A percentile compares a stretch with the other conserved stretches of the same genome.
Evolutionary conservation across 2,797 vertebrate genomes (phyloP).

Genomic region (Sparidentex hasta): DNA sequence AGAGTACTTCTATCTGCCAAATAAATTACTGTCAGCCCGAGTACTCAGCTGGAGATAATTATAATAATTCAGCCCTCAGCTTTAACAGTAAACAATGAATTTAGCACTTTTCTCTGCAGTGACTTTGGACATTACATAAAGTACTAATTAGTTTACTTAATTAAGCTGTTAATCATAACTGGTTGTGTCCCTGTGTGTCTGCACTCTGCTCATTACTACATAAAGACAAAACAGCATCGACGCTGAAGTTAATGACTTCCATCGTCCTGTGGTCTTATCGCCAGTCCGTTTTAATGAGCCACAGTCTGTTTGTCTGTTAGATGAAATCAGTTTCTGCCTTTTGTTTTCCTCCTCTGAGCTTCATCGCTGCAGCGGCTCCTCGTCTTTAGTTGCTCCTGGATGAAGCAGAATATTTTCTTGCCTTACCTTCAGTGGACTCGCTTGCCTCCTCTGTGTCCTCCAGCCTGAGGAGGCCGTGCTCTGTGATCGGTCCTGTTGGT

Average conservation of each 20-base stretch:
- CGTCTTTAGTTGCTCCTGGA: constrained; percentile 36
- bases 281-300: not conserved
- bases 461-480: constrained; percentile 41
- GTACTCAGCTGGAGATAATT: not conserved
- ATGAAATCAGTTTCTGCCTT: constrained; percentile 19
- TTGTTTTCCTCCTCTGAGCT: constrained; percentile 15
- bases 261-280: not conserved
- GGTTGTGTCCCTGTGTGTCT: not conserved
- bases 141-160: not conserved
- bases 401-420: constrained; percentile 53
- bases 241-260: constrained; percentile 11
- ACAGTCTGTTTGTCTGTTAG: not conserved
- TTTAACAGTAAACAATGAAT: constrained; percentile 3
- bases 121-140: too few relatives aligned
- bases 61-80: not conserved
- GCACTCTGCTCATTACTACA: constrained; percentile 33
- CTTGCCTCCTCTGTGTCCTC: constrained; percentile 28
- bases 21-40: not conserved
- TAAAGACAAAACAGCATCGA: not conserved
- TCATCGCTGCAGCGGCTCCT: constrained; percentile 7
- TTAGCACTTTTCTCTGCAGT: constrained; percentile 9
- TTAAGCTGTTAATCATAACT: not conserved
- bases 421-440: constrained; percentile 65
- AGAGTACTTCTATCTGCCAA: not conserved
- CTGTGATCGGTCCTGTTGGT: constrained; percentile 28